Evolutionary conservation across 1,140 invertebrate genomes (phyloP), one percentile per base, ranked within the genome.

Genomic region (Phortica variegata): DNA sequence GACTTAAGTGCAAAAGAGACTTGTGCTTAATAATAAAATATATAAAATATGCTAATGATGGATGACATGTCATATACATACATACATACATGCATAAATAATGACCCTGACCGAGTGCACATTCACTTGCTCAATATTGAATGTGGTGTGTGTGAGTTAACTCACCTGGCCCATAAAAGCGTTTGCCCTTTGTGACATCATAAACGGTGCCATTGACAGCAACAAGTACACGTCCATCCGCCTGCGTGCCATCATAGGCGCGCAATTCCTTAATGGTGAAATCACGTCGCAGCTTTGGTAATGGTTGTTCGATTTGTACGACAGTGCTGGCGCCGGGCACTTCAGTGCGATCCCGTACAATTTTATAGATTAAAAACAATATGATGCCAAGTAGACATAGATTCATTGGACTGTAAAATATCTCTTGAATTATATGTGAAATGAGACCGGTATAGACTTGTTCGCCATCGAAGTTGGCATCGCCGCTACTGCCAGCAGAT

Each of bases 331-430:
- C 72, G 42, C 77, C 75, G 55, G 69, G 56, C 44, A 79, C 71
- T 56, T 79, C 59, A 43, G 81, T 79, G 48, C 83, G 84, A 56
- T 79, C 85, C 52, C 84, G 84, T 37, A 89, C 79, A 53, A 95
- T 92, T 83, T 94, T 94, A 65, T 93, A 95, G n/a, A 93, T 77
- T 37, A 95, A 79, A 61, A 90, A 83, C 20, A 82, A 79, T 58
- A 93, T 93, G 21, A 93, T 78, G 26, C 79, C 81, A 31, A 91
- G 80, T 40, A 96, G 80, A 34, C 80, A 76, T 46, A 93, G 70
- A 78, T 95, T 95, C 42, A 95, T 56, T 3, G 91, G 91, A 73
- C 84, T 90, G 23, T 78, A 77, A 7, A 89, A 71, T 44, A 91
- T 84, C 77, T 91, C 88, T 36, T 75, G 68, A 17, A 88, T 54